Conservation (phyloP, 37 sponge, comb jelly and placozoan species). For the Cliona cf. orientalis region DNA sequence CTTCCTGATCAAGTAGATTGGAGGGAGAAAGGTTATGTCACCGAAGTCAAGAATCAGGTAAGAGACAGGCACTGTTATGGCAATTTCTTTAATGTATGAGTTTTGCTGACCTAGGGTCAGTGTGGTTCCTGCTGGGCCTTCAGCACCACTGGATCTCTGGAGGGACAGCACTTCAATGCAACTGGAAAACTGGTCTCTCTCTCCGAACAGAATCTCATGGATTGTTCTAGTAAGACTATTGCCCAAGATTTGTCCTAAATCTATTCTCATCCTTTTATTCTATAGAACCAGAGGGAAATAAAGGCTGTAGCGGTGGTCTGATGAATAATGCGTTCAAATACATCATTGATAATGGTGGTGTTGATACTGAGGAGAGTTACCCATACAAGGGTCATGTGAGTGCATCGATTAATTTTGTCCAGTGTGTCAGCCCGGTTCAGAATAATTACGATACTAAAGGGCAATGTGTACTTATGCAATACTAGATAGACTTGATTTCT, state of each 20-base stretch:
- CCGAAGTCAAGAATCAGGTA: constrained; percentile 84
- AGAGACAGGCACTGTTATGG: too few species aligned
- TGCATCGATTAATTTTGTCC: too few species aligned
- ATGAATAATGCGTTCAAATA: constrained; percentile 89
- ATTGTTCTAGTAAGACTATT: too few species aligned
- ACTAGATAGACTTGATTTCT: too few species aligned
- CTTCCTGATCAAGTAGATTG: constrained; percentile 75
- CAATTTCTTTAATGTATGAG: not conserved
- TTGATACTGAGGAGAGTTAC: constrained; percentile 89
- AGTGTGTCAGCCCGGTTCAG: too few species aligned
- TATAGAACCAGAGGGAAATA: too few species aligned
- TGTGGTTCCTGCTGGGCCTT: constrained; percentile 91
- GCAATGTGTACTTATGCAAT: too few species aligned
- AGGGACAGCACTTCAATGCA: constrained; percentile 70
- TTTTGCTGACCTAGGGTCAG: constrained; percentile 43
- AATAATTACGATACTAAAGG: too few species aligned
- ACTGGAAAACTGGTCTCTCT: constrained; percentile 71
- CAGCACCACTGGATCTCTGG: constrained; percentile 84
- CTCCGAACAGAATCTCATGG: constrained; percentile 90
- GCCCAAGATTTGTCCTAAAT: too few species aligned
- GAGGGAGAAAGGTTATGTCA: constrained; percentile 74
- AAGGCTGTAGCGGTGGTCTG: constrained; percentile 92
- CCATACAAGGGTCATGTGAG: constrained; percentile 85
- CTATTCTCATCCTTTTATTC: too few species aligned
- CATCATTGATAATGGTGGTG: constrained; percentile 76